phyloP scores from a whole-genome alignment of 2,797 vertebrate genomes.

The Anabacerthia variegaticeps region DNA sequence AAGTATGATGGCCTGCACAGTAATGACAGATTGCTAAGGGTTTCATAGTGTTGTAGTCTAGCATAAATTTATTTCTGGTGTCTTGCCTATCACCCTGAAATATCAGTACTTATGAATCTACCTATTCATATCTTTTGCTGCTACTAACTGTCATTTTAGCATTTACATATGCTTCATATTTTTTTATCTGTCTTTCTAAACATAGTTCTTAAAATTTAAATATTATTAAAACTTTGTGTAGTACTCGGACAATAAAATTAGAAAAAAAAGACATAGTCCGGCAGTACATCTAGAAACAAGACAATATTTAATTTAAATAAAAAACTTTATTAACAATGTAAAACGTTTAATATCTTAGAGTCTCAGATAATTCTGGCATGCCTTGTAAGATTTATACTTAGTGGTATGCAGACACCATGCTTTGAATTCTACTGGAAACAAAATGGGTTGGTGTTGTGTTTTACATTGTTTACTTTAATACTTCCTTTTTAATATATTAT shows the following conservation, averaged over 20 bases:
- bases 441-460: constrained; percentile 66
- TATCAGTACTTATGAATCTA: neutral
- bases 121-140: neutral
- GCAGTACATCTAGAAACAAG: constrained; percentile 4
- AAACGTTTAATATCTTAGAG: constrained; percentile 81
- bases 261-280: neutral
- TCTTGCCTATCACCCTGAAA: neutral
- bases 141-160: neutral
- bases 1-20: neutral
- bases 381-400: constrained; percentile 82
- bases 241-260: neutral
- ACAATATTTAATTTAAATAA: constrained; percentile 76
- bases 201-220: neutral
- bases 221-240: neutral
- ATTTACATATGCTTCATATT: neutral
- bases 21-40: neutral
- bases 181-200: neutral
- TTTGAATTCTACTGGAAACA: constrained; percentile 76
- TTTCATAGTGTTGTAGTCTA: neutral
- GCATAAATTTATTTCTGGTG: neutral
- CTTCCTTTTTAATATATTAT: constrained; percentile 63
- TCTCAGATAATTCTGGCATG: constrained; percentile 85
- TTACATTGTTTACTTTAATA: constrained; percentile 72
- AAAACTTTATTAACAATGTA: constrained; percentile 83
- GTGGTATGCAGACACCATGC: constrained; percentile 85